Conservation (phyloP, 2,888 invertebrate species). For the Proisotoma minuta region DNA sequence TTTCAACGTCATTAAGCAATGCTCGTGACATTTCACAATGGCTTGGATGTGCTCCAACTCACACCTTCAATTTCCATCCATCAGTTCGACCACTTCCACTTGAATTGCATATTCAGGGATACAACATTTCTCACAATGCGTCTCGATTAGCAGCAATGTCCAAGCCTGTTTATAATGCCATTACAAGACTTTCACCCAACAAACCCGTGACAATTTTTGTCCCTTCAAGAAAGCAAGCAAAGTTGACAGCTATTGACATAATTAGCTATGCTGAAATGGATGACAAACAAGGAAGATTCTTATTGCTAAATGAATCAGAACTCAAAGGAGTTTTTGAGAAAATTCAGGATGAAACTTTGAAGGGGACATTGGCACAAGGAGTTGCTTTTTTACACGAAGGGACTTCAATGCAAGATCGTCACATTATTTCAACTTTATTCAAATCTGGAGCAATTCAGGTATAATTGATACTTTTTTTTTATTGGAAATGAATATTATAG, state of each 20-base stretch:
- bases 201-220: constrained; percentile 87
- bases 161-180: constrained; percentile 92
- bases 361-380: constrained; percentile 87
- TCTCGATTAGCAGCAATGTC: constrained; percentile 96
- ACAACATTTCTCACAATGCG: constrained; percentile 95
- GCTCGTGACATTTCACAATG: constrained; percentile 93
- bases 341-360: constrained; percentile 82
- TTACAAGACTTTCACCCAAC: constrained; percentile 73
- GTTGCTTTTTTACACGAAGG: constrained; percentile 98
- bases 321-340: constrained; percentile 82
- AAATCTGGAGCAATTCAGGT: constrained; percentile 78
- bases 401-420: constrained; percentile 73
- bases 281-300: constrained; percentile 76
- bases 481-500: background rate
- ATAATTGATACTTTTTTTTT: background rate
- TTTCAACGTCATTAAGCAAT: constrained; percentile 89
- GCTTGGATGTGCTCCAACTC: constrained; percentile 88
- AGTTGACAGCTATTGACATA: constrained; percentile 92
- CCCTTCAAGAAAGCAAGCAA: constrained; percentile 81
- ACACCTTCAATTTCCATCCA: constrained; percentile 97
- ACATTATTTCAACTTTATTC: constrained; percentile 87
- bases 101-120: constrained; percentile 92
- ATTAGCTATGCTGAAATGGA: constrained; percentile 90
- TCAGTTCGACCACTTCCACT: constrained; percentile 91
- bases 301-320: constrained; percentile 80